Conservation (phyloP, 2,113 vertebrate genomes). For the Trogon surrucura region DNA sequence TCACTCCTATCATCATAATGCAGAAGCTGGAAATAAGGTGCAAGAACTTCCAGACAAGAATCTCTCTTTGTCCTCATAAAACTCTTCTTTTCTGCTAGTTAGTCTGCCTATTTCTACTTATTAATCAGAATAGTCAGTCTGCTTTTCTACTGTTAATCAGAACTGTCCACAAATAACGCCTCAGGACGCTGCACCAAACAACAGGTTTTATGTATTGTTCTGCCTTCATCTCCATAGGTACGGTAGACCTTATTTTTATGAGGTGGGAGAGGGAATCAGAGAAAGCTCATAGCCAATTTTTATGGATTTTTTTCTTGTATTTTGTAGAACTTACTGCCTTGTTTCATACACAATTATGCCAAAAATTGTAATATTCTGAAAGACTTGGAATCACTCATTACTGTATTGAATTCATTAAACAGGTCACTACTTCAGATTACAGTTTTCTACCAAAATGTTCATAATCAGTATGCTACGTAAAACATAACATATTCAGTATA, state of each 20-base stretch:
- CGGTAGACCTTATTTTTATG: neutral
- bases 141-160: neutral
- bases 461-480: neutral
- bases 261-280: accelerated
- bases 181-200: neutral
- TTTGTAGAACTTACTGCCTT: neutral
- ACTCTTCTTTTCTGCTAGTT: neutral
- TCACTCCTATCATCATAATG: too few relatives aligned
- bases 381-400: neutral
- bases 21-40: too few relatives aligned
- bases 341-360: neutral
- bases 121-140: too few relatives aligned
- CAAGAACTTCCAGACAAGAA: neutral
- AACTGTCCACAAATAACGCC: neutral
- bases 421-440: neutral
- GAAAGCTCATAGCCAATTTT: neutral
- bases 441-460: neutral
- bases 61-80: neutral
- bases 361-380: neutral
- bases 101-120: neutral
- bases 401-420: neutral
- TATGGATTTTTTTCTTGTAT: neutral
- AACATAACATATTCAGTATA: neutral
- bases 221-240: neutral
- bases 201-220: neutral